A percentile compares a stretch with the other conserved stretches of the same genome.
phyloP scores from a whole-genome alignment of 2,888 invertebrate species.

The Salticus scenicus region DNA sequence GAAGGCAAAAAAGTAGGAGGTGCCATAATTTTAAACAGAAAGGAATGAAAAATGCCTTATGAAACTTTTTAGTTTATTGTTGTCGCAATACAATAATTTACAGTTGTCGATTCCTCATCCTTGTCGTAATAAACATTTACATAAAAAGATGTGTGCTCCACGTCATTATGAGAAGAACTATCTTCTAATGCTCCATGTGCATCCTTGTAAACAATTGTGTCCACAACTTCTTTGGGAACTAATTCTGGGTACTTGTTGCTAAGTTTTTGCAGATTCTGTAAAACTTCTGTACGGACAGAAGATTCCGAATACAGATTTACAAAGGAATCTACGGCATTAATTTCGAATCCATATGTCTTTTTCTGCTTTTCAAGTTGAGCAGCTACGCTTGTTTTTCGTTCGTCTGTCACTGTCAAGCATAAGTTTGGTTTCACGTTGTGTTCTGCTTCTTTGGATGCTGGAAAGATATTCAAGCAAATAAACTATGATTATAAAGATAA shows the following conservation, averaged over 20 bases:
- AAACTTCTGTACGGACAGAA: neutral
- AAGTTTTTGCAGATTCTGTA: slow-evolving; percentile 29
- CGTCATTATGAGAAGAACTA: slow-evolving; percentile 17
- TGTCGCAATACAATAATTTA: slow-evolving; percentile 35
- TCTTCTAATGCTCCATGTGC: slow-evolving; percentile 37
- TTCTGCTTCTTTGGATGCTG: slow-evolving; percentile 29
- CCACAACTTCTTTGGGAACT: slow-evolving; percentile 29
- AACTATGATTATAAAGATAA: too few species aligned
- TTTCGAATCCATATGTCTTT: slow-evolving; percentile 36
- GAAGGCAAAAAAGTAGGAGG: too few species aligned
- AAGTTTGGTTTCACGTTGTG: slow-evolving; percentile 39
- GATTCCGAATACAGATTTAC: slow-evolving; percentile 31
- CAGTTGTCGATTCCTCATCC: slow-evolving; percentile 18
- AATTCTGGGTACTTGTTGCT: slow-evolving; percentile 34
- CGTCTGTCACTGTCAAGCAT: slow-evolving; percentile 33
- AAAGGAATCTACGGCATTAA: neutral
- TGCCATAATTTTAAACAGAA: too few species aligned
- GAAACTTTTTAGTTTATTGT: slow-evolving; percentile 32
- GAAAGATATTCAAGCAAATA: too few species aligned
- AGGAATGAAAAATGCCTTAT: neutral
- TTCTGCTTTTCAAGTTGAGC: slow-evolving; percentile 23
- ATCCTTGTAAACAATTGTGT: slow-evolving; percentile 37
- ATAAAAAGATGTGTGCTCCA: neutral
- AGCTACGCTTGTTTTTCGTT: slow-evolving; percentile 15
- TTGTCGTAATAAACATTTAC: slow-evolving; percentile 14